phyloP scores from a whole-genome alignment of 1,140 invertebrate species.

The Psilanteris sp. region DNA sequence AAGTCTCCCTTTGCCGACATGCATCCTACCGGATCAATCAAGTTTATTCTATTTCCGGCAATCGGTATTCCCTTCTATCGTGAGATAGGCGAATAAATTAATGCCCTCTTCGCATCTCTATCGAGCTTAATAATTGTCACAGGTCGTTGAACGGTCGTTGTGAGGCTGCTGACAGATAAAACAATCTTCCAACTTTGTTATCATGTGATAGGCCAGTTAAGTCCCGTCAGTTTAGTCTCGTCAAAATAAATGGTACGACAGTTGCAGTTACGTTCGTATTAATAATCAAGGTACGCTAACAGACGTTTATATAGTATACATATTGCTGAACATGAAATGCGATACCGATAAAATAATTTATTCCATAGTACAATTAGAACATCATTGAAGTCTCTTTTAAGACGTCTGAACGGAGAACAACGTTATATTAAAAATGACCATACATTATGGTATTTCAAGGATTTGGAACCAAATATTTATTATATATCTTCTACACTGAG shows the following conservation, averaged over 20 bases:
- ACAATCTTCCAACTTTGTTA: constrained; percentile 63
- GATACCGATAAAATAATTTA: no score
- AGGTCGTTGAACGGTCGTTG: constrained; percentile 74
- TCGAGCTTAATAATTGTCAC: constrained; percentile 74
- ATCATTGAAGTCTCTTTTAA: no score
- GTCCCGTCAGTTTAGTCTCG: constrained; percentile 32
- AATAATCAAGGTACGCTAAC: no score
- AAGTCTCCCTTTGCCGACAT: neutral
- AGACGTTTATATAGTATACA: no score
- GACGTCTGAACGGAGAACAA: no score
- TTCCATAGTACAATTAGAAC: no score
- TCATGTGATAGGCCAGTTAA: constrained; percentile 51
- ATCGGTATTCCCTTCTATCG: constrained; percentile 67
- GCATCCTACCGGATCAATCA: constrained; percentile 69
- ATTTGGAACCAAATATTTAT: no score
- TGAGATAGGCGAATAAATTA: constrained; percentile 41
- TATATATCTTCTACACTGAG: no score
- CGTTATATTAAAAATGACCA: no score
- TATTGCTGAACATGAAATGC: no score
- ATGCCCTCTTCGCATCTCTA: constrained; percentile 58
- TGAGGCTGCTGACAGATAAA: constrained; percentile 69
- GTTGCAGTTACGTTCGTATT: constrained; percentile 11
- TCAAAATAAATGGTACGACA: constrained; percentile 45
- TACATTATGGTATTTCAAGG: no score
- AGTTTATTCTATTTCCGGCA: constrained; percentile 77